phyloP scores from a whole-genome alignment of 2,113 vertebrate species.

The Abramis brama region DNA sequence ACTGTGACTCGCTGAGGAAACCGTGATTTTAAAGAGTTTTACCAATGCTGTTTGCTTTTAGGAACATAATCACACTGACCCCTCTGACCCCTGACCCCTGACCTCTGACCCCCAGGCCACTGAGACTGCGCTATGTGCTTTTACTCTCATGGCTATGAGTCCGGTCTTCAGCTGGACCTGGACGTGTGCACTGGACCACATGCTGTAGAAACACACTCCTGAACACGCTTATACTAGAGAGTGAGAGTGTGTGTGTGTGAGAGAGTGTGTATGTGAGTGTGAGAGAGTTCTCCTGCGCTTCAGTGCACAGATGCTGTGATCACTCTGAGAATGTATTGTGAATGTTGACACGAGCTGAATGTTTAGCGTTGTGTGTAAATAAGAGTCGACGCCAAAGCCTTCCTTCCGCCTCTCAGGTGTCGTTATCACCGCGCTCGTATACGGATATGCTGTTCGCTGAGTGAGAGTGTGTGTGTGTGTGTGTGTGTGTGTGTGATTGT shows the following conservation, averaged over 20 bases:
- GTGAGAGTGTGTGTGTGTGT: background rate
- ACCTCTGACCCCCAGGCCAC: background rate
- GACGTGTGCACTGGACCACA: too few relatives aligned
- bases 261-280: background rate
- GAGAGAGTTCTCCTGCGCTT: slow-evolving; percentile 35
- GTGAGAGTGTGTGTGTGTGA: slow-evolving; percentile 29
- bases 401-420: slow-evolving; percentile 15
- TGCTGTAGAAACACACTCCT: too few relatives aligned
- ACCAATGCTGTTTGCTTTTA: slow-evolving; percentile 14
- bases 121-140: too few relatives aligned
- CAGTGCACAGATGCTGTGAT: slow-evolving; percentile 72
- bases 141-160: background rate
- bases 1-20: too few relatives aligned
- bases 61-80: background rate
- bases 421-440: background rate
- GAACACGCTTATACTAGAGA: background rate
- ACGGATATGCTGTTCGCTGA: background rate
- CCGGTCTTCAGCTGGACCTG: background rate
- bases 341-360: slow-evolving; percentile 49
- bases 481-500: slow-evolving; percentile 40
- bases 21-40: background rate
- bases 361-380: background rate
- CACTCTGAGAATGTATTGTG: slow-evolving; percentile 68
- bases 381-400: background rate
- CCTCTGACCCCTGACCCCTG: background rate